Percentiles rank a stretch among this genome's conserved stretches.
Conservation (phyloP, 2,797 vertebrate species). For the Selene dorsalis region DNA sequence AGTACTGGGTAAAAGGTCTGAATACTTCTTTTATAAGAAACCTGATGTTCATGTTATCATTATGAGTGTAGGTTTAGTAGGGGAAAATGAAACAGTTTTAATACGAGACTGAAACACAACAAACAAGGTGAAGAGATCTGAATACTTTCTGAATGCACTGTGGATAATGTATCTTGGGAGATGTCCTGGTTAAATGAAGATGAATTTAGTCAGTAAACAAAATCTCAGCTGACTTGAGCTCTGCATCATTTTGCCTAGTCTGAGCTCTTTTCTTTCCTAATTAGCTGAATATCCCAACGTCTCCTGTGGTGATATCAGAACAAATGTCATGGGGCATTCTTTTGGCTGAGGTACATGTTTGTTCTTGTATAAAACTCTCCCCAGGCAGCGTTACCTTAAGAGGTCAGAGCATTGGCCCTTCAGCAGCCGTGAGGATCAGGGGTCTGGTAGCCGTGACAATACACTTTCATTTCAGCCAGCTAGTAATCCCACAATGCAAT, state of each 20-base stretch:
- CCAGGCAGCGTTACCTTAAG: slow-evolving; percentile 68
- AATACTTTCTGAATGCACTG: too few relatives aligned
- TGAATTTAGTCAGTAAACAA: slow-evolving; percentile 19
- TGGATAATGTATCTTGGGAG: not conserved
- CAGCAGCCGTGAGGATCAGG: slow-evolving; percentile 65
- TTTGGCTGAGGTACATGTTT: slow-evolving; percentile 58
- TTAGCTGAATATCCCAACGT: slow-evolving; percentile 62
- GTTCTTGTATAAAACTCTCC: slow-evolving; percentile 70
- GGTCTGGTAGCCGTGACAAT: slow-evolving; percentile 75
- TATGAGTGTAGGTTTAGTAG: too few relatives aligned
- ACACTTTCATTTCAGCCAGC: slow-evolving; percentile 81
- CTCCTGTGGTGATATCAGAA: slow-evolving; percentile 67
- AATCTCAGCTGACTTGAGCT: slow-evolving; percentile 44
- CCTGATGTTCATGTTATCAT: too few relatives aligned
- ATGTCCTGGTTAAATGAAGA: not conserved
- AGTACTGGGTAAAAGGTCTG: too few relatives aligned
- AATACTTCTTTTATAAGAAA: too few relatives aligned
- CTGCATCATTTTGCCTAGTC: slow-evolving; percentile 38
- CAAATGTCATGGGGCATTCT: slow-evolving; percentile 64
- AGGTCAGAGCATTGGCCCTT: slow-evolving; percentile 62
- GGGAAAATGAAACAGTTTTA: too few relatives aligned
- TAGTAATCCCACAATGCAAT: slow-evolving; percentile 82
- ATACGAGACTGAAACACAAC: too few relatives aligned
- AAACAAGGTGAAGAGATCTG: too few relatives aligned
- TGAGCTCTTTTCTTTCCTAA: slow-evolving; percentile 57